A percentile compares a stretch with the other conserved stretches of the same genome.
These are phyloP conservation scores for Palythoa grandis DNA, from an alignment of 92 coral and sea anemone genomes.

Conservation along the genomic window DNA sequence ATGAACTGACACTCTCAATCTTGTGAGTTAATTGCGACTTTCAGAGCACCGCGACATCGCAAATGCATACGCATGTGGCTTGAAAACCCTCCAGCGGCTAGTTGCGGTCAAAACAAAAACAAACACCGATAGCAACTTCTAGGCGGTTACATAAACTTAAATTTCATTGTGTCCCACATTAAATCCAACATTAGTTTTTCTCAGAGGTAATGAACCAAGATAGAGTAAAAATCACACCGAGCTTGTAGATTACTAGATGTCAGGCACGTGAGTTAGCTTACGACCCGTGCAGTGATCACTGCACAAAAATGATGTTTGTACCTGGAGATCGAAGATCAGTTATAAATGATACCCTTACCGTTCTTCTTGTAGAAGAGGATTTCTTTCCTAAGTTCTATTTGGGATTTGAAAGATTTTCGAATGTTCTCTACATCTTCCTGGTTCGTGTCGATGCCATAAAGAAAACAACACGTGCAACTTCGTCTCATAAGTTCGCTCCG, in stretches of 20 bases:
- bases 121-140: not conserved
- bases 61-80: slow-evolving; percentile 5
- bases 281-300: not conserved
- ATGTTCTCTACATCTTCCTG: slow-evolving; percentile 79
- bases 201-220: not conserved
- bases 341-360: slow-evolving; percentile 53
- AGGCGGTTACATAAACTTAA: slow-evolving; percentile 8
- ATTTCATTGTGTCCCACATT: not conserved
- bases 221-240: not conserved
- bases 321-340: not conserved
- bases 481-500: slow-evolving; percentile 91
- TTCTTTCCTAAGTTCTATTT: slow-evolving; percentile 81
- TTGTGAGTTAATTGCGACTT: slow-evolving; percentile 66
- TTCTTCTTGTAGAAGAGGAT: slow-evolving; percentile 85
- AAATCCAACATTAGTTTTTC: slow-evolving; percentile 1
- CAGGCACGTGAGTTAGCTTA: not conserved
- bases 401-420: slow-evolving; percentile 74
- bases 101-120: slow-evolving; percentile 20
- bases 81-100: slow-evolving; percentile 8
- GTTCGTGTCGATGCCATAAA: slow-evolving; percentile 82
- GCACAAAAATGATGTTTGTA: not conserved
- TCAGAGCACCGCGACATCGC: slow-evolving; percentile 35
- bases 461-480: slow-evolving; percentile 89
- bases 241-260: not conserved
- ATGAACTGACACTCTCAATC: slow-evolving; percentile 56